Base-by-base conservation (phyloP, 2,888 invertebrate species). In the Pristionchus entomophagus region DNA sequence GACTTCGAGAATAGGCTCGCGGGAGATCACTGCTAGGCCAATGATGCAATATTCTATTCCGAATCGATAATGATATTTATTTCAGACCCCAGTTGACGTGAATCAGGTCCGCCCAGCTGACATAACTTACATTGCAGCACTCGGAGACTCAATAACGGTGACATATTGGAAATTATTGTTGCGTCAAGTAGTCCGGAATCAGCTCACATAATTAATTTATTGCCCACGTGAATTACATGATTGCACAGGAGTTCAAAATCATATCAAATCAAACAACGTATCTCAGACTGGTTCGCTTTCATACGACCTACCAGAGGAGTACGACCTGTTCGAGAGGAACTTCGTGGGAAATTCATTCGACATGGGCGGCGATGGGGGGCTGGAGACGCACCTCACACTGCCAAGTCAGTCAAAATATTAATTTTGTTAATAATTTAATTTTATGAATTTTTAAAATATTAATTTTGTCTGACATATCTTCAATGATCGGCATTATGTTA, bases 141-240 rank as follows among this genome's bases (percentile, higher is more conserved):
- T 80, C n/a, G 80, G 80, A 26, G 80, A 80, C n/a, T 80, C 80
- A 32, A 80, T 80, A 19, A 80, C 80, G 14, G 80, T 80, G 0
- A 32, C 10, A 3, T 3, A 59, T 59, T 4, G 22, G 51, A 5
- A 51, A 51, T 5, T 51, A 4, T 19, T 51, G 0, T 22, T 51
- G 51, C 51, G 17, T 12, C 51, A 51, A 22, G n/a, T n/a, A n/a
- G n/a, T n/a, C n/a, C n/a, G n/a, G n/a, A n/a, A n/a, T n/a, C n/a
- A n/a, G n/a, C n/a, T n/a, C n/a, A n/a, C n/a, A n/a, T n/a, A n/a
- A n/a, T n/a, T 12, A 17, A 4, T 51, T 51, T 19, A 51, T 4
- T 17, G 22, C 22, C 51, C 12, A 22, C 12, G 51, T 51, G 51
- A 51, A 51, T 3, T 22, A 51, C 22, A 51, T 51, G n/a, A n/a